A percentile compares a stretch with the other conserved stretches of the same genome.
Evolutionary conservation across 2,888 invertebrate genomes (phyloP).

Genomic region (Keiferia lycopersicella): DNA sequence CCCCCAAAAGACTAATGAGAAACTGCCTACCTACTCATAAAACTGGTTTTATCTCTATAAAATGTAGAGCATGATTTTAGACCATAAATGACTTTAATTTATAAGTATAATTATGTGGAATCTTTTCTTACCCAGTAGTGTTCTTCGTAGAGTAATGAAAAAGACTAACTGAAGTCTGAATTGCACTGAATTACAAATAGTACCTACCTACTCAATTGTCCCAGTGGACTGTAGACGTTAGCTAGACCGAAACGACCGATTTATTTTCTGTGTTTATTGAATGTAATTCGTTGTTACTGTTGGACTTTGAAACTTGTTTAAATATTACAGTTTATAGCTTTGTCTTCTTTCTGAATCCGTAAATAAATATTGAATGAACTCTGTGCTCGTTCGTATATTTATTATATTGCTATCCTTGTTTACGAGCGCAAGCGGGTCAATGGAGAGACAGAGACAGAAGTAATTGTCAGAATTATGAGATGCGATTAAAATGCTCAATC

Average conservation of each 20-base stretch:
- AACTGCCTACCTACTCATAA: background rate
- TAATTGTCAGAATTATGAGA: too few relatives aligned
- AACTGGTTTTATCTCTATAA: background rate
- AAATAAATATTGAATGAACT: background rate
- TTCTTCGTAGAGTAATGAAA: background rate
- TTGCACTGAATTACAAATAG: background rate
- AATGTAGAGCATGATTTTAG: background rate
- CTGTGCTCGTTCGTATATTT: background rate
- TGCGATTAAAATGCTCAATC: too few relatives aligned
- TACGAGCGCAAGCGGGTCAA: too few relatives aligned
- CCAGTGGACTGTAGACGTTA: background rate
- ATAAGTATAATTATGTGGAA: background rate
- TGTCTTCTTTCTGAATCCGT: background rate
- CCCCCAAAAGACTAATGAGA: too few relatives aligned
- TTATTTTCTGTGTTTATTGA: conserved; percentile 6
- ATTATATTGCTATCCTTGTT: background rate
- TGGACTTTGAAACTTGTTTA: background rate
- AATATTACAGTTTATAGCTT: background rate
- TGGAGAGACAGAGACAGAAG: too few relatives aligned
- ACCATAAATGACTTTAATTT: background rate
- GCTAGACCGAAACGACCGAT: background rate
- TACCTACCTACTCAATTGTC: background rate
- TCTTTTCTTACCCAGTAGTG: background rate
- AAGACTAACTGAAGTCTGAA: background rate
- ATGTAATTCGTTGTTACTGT: conserved; percentile 9